These are phyloP conservation scores for Helicorthomorpha holstii DNA, from an alignment of 1,140 invertebrate genomes.

Conservation along the genomic window DNA sequence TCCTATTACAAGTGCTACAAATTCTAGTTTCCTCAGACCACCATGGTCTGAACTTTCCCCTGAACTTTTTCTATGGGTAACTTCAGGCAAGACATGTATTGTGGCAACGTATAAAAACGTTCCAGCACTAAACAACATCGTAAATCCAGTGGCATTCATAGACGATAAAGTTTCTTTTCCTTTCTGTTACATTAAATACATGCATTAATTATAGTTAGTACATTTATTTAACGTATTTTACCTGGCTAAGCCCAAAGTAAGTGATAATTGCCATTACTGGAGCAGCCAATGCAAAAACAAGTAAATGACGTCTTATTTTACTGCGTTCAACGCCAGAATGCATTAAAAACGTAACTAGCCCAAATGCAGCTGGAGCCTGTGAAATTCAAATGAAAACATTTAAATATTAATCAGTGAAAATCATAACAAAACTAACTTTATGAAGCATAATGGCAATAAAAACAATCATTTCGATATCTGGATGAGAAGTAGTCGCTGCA, in stretches of 20 bases:
- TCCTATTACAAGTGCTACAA: constrained; percentile 64
- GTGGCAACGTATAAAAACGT: constrained; percentile 98
- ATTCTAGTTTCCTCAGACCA: constrained; percentile 54
- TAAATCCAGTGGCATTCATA: constrained; percentile 81
- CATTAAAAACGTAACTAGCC: constrained; percentile 87
- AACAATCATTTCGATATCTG: constrained; percentile 93
- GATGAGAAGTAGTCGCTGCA: constrained; percentile 81
- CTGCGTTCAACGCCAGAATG: constrained; percentile 84
- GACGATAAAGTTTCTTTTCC: constrained; percentile 53
- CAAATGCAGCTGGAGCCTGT: constrained; percentile 92
- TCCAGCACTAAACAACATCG: constrained; percentile 96
- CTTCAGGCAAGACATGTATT: constrained; percentile 90
- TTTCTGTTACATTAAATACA: constrained; percentile 29
- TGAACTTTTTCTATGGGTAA: constrained; percentile 36
- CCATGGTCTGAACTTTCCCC: constrained; percentile 29
- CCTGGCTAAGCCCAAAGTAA: constrained; percentile 81
- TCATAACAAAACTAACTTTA: constrained; percentile 42
- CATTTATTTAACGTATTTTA: constrained; percentile 30
- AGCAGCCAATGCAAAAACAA: constrained; percentile 87
- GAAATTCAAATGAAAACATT: constrained; percentile 13
- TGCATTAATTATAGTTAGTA: not conserved
- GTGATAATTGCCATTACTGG: constrained; percentile 78
- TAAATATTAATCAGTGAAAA: not conserved
- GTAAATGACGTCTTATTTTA: constrained; percentile 69
- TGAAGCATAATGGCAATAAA: constrained; percentile 98